Evolutionary conservation across 2,888 invertebrate genomes (phyloP), one percentile per base, ranked within the genome.

Genomic region (Mallateleia sp.): DNA sequence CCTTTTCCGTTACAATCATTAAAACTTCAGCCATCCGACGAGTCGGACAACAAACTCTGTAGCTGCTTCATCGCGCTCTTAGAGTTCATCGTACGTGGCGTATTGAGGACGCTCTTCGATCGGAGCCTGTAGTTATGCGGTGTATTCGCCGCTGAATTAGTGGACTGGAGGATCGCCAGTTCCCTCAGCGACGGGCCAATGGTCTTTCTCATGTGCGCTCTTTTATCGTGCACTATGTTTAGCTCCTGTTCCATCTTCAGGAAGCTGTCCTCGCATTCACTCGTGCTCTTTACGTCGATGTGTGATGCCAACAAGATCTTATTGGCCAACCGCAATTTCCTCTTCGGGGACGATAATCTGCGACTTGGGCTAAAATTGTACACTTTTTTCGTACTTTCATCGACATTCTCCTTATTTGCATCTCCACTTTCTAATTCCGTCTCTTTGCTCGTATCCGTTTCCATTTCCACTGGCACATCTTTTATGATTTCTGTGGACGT

Each of bases 41-140:
- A n/a, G n/a, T n/a, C n/a, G 2, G 71, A 58, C 20, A 80, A 71
- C n/a, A 80, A 62, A 18, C 45, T 52, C 38, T 80, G 71, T 8
- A 80, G 11, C 9, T 80, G 79, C 9, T 62, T 80, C 71, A 62
- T 67, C 9, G 79, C 79, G 15, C 38, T 54, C 45, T 28, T 71
- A 0, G 79, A 80, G n/a, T 42, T 52, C 1, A 34, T n/a, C 8
- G 45, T 64, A 3, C 80, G 62, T 0, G 80, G 80, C 11, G 80
- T 80, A 32, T 72, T 71, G 0, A 80, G 56, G 14, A 71, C 11
- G 22, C 72, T 72, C 24, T 72, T 81, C n/a, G 80, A 34, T 14
- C 50, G 8, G 1, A 72, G 18, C 20, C 47, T 81, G n/a, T 1
- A 20, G 15, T 8, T 72, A 14, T 81, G 22, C 0, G 80, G 80